Evolutionary conservation across 2,113 vertebrate species (phyloP), one percentile per base, ranked within the genome.

Genomic region (Mus pahari): DNA sequence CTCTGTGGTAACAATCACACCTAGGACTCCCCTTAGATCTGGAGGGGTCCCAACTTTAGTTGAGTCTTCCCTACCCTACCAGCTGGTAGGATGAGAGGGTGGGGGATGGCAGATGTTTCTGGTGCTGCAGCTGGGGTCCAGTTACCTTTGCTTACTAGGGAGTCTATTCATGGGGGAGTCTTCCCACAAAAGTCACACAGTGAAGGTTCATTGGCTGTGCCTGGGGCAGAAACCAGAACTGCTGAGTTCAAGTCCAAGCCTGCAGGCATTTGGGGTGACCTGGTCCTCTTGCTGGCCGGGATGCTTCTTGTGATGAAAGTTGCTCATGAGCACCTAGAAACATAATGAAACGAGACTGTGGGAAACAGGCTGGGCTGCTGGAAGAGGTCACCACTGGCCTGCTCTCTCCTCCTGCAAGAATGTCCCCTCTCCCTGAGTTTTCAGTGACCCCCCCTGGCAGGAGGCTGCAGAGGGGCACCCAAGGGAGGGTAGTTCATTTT

Each of bases 381-480:
- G 94, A 86, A 91, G 96, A 97, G 75, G 45, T 95, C 96, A 96
- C 88, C 0, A 10, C 11, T 1, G 94, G 81, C 45, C 28, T 16
- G 0, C 84, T 20, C 3, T 20, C 62, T 89, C 95, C 94, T 71
- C 11, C 86, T 66, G 39, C 24, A 95, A 66, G 92, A 94, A 95
- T 91, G 96, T 87, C 83, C 78, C 77, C 10, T 3, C 17, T 77
- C 70, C 79, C 62, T 12, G 75, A 20, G n/a, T 86, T 92, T 28
- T 60, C 0, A 10, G 84, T 42, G 93, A 91, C 62, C 89, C 91
- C n/a, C 74, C 48, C 39, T 53, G 0, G 1, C 17, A 2, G 42
- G 87, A 77, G 93, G 68, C 70, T n/a, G 24, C 7, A 13, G 66
- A 6, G 5, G 91, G 92, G 60, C 90, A 75, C 87, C 71, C 24